These are phyloP conservation scores for Drosophila azteca DNA, from an alignment of 1,140 invertebrate genomes.

Conservation along the genomic window DNA sequence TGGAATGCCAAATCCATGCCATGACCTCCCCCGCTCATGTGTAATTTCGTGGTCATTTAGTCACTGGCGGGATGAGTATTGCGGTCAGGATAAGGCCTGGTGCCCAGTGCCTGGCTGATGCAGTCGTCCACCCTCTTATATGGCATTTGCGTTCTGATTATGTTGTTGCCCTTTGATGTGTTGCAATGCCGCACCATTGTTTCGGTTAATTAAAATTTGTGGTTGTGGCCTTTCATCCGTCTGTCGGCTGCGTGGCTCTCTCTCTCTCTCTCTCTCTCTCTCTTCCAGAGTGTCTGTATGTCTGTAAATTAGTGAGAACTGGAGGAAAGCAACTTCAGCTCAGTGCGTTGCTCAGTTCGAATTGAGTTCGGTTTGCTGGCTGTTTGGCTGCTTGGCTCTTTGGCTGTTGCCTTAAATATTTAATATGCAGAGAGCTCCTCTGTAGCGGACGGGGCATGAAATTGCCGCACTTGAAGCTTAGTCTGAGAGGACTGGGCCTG, in stretches of 20 bases:
- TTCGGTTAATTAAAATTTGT: slow-evolving; percentile 82
- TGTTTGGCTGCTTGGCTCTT: slow-evolving; percentile 1
- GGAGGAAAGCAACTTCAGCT: background rate
- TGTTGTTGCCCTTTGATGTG: slow-evolving; percentile 68
- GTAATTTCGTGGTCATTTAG: slow-evolving; percentile 73
- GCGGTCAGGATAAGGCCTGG: slow-evolving; percentile 28
- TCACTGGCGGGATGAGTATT: slow-evolving; percentile 37
- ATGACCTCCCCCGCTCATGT: slow-evolving; percentile 16
- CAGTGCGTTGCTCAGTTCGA: slow-evolving; percentile 8
- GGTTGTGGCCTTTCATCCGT: slow-evolving; percentile 46
- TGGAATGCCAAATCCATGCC: background rate
- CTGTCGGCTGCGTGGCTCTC: background rate
- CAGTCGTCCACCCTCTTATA: slow-evolving; percentile 18
- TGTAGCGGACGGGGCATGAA: slow-evolving; percentile 54
- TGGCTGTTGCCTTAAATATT: slow-evolving; percentile 64
- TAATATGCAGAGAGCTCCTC: slow-evolving; percentile 67
- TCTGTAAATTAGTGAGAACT: slow-evolving; percentile 65
- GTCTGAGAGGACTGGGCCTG: background rate
- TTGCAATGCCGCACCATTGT: slow-evolving; percentile 66
- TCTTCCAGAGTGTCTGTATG: slow-evolving; percentile 27
- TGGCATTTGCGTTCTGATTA: slow-evolving; percentile 53
- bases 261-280: no score
- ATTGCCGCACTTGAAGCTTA: slow-evolving; percentile 57
- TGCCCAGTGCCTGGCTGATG: no score
- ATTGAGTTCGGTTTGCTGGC: slow-evolving; percentile 21